These are phyloP conservation scores for Pipistrellus nathusii DNA, from an alignment of 2,797 vertebrate genomes.

Conservation along the genomic window DNA sequence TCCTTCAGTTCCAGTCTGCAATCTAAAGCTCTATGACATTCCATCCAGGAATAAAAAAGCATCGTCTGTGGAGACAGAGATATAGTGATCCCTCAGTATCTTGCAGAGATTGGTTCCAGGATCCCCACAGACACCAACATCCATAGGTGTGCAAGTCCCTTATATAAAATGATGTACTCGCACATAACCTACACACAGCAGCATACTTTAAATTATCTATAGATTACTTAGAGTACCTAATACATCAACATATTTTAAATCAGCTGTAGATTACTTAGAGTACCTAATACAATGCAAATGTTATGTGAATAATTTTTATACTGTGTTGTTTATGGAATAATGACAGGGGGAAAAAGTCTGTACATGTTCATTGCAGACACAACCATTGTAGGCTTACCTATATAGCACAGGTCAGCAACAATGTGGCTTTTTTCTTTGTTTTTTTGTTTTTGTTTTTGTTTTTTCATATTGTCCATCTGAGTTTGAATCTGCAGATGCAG, in stretches of 20 bases:
- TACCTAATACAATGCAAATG: not conserved
- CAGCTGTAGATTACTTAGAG: not conserved
- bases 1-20: not conserved
- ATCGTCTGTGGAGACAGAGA: not conserved
- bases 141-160: not conserved
- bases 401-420: not conserved
- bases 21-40: not conserved
- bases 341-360: not conserved
- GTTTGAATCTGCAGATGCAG: not conserved
- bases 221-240: not conserved
- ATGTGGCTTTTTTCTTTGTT: not conserved
- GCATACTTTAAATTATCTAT: not conserved
- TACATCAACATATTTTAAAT: not conserved
- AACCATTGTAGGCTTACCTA: not conserved
- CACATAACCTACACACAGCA: not conserved
- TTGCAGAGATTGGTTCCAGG: not conserved
- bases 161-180: not conserved
- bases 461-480: not conserved
- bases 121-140: not conserved
- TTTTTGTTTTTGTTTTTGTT: not conserved
- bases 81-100: not conserved
- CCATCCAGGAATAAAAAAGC: not conserved
- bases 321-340: not conserved
- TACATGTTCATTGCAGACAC: not conserved
- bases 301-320: not conserved